Evolutionary conservation across 2,113 vertebrate species (phyloP).

Genomic region (Calypte anna): DNA sequence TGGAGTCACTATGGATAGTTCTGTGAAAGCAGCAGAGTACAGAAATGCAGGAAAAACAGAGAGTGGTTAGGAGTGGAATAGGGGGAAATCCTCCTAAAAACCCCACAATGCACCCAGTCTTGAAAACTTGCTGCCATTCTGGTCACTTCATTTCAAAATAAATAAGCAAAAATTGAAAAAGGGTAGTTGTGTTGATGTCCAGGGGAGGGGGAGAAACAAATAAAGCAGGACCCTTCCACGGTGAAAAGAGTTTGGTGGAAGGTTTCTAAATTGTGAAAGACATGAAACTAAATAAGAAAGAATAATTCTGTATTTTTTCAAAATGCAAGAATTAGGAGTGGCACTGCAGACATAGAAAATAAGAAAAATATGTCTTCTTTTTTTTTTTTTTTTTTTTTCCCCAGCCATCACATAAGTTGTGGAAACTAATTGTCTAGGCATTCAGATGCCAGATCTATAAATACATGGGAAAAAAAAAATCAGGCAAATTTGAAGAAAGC

Average conservation of each 20-base stretch:
- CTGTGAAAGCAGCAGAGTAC: not conserved
- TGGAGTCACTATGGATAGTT: not conserved
- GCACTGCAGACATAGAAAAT: not conserved
- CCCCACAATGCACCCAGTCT: not conserved
- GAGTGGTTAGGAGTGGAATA: not conserved
- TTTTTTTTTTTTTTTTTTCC: not conserved
- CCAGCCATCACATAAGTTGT: not conserved
- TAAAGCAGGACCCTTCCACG: not conserved
- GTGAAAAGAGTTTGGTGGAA: not conserved
- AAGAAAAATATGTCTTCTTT: not conserved
- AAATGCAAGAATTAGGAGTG: not conserved
- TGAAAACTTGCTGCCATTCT: not conserved
- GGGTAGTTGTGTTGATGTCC: not conserved
- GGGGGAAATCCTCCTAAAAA: not conserved
- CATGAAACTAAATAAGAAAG: not conserved
- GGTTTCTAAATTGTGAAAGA: not conserved
- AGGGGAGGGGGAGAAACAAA: not conserved
- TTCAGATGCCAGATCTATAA: constrained; percentile 38
- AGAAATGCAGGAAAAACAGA: not conserved
- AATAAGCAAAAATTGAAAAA: not conserved
- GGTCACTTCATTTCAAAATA: not conserved
- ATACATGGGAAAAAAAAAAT: not conserved
- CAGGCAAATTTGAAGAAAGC: constrained; percentile 24
- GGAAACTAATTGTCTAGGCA: constrained; percentile 5
- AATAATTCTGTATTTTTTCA: not conserved